Base-by-base conservation (phyloP, 2,113 vertebrate species). In the Tachycineta bicolor region DNA sequence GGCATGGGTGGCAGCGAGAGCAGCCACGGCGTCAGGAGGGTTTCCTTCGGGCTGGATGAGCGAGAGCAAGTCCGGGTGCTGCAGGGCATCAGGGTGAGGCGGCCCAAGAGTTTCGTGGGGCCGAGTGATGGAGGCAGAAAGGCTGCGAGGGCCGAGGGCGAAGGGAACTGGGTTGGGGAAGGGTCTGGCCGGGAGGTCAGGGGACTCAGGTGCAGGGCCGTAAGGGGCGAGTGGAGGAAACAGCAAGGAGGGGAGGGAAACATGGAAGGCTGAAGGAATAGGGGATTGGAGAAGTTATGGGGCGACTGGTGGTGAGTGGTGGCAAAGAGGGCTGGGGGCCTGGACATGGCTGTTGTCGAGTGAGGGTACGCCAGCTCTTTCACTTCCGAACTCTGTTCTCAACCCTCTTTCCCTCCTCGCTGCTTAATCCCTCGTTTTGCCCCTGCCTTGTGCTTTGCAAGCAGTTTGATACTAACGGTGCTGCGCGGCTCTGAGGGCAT, bases 61-160 rank as follows among this genome's bases (percentile, higher is more conserved):
- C 98, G 99, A 63, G 98, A 99, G 78, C 98, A 98, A 97, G 98
- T 99, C 95, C 99, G 98, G 46, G 98, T 99, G 92, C 97, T 99
- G 94, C 99, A 99, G 94, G 99, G 99, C 94, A 98, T 99, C 91
- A 98, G 98, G 99, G 99, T 99, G 98, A 98, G 98, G 84, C 43
- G 56, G 44, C 60, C 33, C 23, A n/a, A 12, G 34, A 39, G 26
- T 21, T 50, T 8, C 9, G 2, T 11, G 55, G 52, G 68, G 56
- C 62, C 63, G 65, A 59, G 21, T 6, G 41, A 31, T 31, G 86
- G 47, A 37, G 50, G n/a, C 37, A 21, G 62, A 39, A 33, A 53
- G 81, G 47, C 39, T 73, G 58, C 31, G 31, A 19, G 68, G 29
- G 44, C 43, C 70, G 13, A 29, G 50, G 29, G 15, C 25, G 28